Percentiles rank a stretch among this genome's conserved stretches.
These are phyloP conservation scores for Nysson spinosus DNA, from an alignment of 2,888 invertebrate genomes.

Conservation along the genomic window DNA sequence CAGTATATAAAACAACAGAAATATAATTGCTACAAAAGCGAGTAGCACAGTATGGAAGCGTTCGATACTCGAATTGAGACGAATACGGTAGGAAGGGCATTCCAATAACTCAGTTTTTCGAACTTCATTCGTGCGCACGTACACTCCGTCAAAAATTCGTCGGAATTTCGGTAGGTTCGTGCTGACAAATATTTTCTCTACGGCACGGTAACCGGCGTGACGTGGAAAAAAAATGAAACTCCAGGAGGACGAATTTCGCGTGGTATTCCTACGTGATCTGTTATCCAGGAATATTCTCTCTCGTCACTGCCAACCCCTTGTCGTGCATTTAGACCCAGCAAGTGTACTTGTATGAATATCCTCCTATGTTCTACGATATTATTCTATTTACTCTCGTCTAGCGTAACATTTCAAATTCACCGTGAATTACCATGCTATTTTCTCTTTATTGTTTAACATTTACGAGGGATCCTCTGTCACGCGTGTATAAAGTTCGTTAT, in stretches of 20 bases:
- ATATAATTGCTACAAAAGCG: conserved; percentile 28
- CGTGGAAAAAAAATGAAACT: background rate
- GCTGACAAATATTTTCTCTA: conserved; percentile 43
- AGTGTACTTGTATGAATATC: background rate
- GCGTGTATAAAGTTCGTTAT: background rate
- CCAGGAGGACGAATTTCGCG: conserved; percentile 9
- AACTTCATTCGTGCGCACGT: conserved; percentile 40
- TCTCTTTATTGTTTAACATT: background rate
- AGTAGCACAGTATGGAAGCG: conserved; percentile 6
- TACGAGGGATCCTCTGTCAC: background rate
- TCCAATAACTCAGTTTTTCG: conserved; percentile 22
- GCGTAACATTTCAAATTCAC: conserved; percentile 18
- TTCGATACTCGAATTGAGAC: conserved; percentile 3
- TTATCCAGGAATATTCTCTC: background rate
- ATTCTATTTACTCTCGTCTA: conserved; percentile 4
- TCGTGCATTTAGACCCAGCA: background rate
- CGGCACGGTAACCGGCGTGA: conserved; percentile 5
- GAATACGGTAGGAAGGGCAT: conserved; percentile 33
- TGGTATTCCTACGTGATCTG: background rate
- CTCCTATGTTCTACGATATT: background rate
- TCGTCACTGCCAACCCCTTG: too few species aligned
- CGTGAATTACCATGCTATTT: background rate
- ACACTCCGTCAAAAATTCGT: conserved; percentile 39
- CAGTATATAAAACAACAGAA: conserved; percentile 26
- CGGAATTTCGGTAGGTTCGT: conserved; percentile 28